Base-by-base conservation (phyloP, 2,888 invertebrate genomes). In the Uloborus plumipes region DNA sequence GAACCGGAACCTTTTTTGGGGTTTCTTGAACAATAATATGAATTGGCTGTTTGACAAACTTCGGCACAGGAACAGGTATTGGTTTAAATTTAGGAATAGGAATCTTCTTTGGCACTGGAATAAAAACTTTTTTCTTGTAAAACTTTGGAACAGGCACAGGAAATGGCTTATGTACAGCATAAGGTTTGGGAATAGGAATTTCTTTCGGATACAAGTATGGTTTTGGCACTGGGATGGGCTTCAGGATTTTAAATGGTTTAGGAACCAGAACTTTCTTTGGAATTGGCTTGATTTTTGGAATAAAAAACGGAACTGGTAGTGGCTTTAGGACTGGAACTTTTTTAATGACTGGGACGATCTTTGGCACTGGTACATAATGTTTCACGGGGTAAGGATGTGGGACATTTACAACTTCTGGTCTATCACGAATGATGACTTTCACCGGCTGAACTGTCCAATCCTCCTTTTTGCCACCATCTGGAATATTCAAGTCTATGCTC, bases 391-490 rank as follows among this genome's bases (percentile, higher is more conserved):
- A 73, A 14, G 77, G 72, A 58, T 76, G 72, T 1, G 76, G 76
- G 6, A 83, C 69, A 50, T 83, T 67, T 0, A 83, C 64, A 2
- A 83, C 67, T n/a, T 67, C 51, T 16, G 83, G 83, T 16, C 77
- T 83, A 20, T 83, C 83, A 26, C 83, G 22, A 18, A 83, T 72
- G 20, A 83, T 69, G 3, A 83, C 66, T 51, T 83, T 83, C 1
- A 83, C 50, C 1, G 83, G 83, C 50, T 77, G 83, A 11, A 83
- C 83, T 51, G 76, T 83, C 83, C 83, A 83, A 14, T 77, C 83
- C 0, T 73, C 61, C 55, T 82, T 82, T 14, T 65, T 67, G 1
- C 76, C 82, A 6, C 53, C 76, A 9, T 76, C 65, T 6, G 74
- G 74, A 9, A 80, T 74, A 4, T 47, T 26, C 9, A 69, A 49